Evolutionary conservation across 2,888 invertebrate species (phyloP).

Genomic region (Eupithecia tripunctaria): DNA sequence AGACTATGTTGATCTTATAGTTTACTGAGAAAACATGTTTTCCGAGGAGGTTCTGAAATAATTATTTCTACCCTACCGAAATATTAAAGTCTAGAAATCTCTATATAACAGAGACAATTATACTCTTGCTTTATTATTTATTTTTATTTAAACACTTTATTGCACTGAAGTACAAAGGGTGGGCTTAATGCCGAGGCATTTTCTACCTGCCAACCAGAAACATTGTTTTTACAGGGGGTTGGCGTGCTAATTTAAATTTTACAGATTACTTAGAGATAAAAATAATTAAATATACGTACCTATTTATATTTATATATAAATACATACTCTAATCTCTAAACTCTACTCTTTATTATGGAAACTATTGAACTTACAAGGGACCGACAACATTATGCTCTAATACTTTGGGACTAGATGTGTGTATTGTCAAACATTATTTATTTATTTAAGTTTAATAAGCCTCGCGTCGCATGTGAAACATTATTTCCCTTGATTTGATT

Average conservation of each 20-base stretch:
- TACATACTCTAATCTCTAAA: too few species aligned
- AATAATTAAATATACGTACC: too few species aligned
- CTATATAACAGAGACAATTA: not conserved
- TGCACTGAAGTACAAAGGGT: too few species aligned
- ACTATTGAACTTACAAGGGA: not conserved
- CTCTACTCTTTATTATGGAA: not conserved
- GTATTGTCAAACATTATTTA: too few species aligned
- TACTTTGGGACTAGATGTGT: not conserved
- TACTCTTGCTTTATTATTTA: too few species aligned
- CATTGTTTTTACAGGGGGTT: too few species aligned
- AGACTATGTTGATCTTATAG: not conserved
- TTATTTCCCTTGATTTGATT: conserved; percentile 13
- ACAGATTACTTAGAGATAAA: too few species aligned
- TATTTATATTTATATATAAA: too few species aligned
- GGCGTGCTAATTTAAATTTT: too few species aligned
- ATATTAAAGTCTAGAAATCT: not conserved
- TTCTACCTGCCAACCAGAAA: too few species aligned
- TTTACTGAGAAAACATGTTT: conserved; percentile 4
- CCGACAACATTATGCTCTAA: not conserved
- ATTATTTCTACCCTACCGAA: not conserved
- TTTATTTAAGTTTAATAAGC: not conserved
- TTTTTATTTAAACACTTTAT: too few species aligned
- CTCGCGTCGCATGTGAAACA: conserved; percentile 10
- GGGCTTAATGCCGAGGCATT: too few species aligned
- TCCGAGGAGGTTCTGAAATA: not conserved